Base-by-base conservation (phyloP, 2,888 invertebrate species). In the Phalera bucephala region DNA sequence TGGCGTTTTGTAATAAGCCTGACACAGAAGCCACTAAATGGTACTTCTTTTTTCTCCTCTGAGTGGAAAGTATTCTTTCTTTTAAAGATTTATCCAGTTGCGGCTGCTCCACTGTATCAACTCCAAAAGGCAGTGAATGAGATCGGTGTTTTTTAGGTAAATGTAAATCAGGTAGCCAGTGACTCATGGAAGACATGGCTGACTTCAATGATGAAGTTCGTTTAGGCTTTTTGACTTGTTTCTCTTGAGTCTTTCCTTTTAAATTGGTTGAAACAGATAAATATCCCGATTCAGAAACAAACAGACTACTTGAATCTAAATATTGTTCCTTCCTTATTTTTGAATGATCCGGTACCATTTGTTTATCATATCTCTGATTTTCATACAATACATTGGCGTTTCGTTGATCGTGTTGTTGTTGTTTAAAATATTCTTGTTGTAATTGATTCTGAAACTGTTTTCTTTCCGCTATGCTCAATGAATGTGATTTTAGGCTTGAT, bases 21-120 rank as follows among this genome's bases (percentile, higher is more conserved):
- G 95, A 96, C 81, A 97, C 94, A 0, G 96, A 96, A 0, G 95
- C 94, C 0, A 96, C 95, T 33, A 97, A 88, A 3, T 94, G 93
- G 53, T 95, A 94, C 68, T 95, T 95, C 74, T 95, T 95, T 81
- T 95, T 95, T 64, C 94, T 93, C 58, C 90, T 72, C 52, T 90
- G 89, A 3, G 88, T 87, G 8, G 85, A 84, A 40, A 88, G 53
- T 49, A 88, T 79, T 60, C 89, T 74, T 71, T 89, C 88, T 62
- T 89, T 89, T 21, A 88, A 61, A 26, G 86, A 46, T 76, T 85
- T 77, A 75, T 89, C 81, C 74, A 90, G 81, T 68, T 87, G 79
- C 57, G 85, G 67, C 67, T 80, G 72, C 73, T 92, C 69, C 76
- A 76, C 72, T 80, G 91, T 87, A 64, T 93, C 91, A 8, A 93